These are phyloP conservation scores for Eupithecia subfuscata DNA, from an alignment of 2,888 invertebrate species.

Conservation along the genomic window DNA sequence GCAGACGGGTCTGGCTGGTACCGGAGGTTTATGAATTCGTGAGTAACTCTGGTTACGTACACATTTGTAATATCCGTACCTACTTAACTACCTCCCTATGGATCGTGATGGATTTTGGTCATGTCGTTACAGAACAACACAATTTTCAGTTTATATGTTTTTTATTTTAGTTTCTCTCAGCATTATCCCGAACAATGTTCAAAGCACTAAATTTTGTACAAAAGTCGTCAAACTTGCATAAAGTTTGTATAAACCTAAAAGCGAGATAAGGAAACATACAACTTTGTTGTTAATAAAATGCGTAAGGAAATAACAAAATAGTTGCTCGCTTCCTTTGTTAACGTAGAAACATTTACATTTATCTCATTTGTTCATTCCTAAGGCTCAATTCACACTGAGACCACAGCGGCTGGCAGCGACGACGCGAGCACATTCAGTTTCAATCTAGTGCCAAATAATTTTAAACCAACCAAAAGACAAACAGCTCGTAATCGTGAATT, in stretches of 20 bases:
- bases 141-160: not conserved
- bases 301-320: not conserved
- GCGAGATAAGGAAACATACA: constrained; percentile 12
- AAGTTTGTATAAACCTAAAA: constrained; percentile 9
- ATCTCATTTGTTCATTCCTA: not conserved
- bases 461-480: too few species aligned
- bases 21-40: too few species aligned
- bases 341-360: not conserved
- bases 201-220: constrained; percentile 8
- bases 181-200: not conserved
- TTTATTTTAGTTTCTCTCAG: not conserved
- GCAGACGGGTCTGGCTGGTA: too few species aligned
- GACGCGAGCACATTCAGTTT: too few species aligned
- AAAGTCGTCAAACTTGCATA: constrained; percentile 2
- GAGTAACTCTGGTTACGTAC: too few species aligned
- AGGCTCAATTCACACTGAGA: not conserved
- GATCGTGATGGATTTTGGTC: not conserved
- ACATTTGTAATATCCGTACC: too few species aligned
- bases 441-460: too few species aligned
- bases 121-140: not conserved
- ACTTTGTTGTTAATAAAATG: constrained; percentile 6
- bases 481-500: too few species aligned
- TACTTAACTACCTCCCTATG: too few species aligned
- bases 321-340: not conserved
- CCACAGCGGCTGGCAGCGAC: too few species aligned